These are phyloP conservation scores for Brachyhypopomus gauderio DNA, from an alignment of 2,113 vertebrate genomes.

Conservation along the genomic window DNA sequence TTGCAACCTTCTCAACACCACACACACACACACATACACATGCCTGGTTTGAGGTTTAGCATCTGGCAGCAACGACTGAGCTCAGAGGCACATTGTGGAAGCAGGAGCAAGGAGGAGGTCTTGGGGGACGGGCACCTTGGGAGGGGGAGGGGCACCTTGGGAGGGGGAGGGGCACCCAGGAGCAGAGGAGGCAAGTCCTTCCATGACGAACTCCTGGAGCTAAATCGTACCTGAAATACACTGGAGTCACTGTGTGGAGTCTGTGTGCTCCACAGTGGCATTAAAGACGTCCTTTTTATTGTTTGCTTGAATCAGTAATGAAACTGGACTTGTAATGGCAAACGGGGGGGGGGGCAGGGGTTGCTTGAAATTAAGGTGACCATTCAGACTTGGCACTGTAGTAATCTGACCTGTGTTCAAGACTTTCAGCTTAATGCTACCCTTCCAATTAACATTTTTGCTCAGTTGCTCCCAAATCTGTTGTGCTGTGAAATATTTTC, in stretches of 20 bases:
- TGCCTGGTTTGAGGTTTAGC: constrained; percentile 28
- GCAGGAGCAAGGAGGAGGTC: not conserved
- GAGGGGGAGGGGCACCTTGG: constrained; percentile 8
- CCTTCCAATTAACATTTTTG: no score
- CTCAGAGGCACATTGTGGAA: constrained; percentile 15
- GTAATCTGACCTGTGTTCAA: no score
- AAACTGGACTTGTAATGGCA: not conserved
- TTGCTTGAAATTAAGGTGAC: not conserved
- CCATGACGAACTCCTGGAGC: not conserved
- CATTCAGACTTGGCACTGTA: not conserved
- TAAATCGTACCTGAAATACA: constrained; percentile 23
- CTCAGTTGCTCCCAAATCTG: no score
- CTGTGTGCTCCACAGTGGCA: not conserved
- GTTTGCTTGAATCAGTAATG: not conserved
- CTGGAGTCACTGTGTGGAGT: constrained; percentile 2
- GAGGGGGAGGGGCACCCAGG: not conserved
- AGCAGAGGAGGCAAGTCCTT: not conserved
- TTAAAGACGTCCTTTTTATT: not conserved
- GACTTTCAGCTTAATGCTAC: no score
- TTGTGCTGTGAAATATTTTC: no score
- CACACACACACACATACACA: not conserved
- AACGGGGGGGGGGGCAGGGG: not conserved
- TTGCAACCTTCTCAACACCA: constrained; percentile 27
- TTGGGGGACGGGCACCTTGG: constrained; percentile 2
- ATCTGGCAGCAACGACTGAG: constrained; percentile 38